Percentiles rank a stretch among this genome's conserved stretches.
Conservation (phyloP, 2,888 invertebrate species). For the Oxytorus armatus region DNA sequence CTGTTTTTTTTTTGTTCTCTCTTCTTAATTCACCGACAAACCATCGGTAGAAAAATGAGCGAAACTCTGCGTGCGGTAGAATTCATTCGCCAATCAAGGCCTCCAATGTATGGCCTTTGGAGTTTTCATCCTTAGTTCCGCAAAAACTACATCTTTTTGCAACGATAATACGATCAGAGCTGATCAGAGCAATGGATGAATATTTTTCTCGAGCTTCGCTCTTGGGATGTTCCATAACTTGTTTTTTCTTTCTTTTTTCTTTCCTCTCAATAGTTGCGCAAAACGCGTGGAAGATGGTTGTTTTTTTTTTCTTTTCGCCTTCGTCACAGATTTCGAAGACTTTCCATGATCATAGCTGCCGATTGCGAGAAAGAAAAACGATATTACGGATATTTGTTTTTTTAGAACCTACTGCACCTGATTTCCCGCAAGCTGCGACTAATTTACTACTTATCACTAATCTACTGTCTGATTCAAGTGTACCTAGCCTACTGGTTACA, state of each 20-base stretch:
- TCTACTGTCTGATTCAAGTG: conserved; percentile 39
- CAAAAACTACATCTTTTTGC: conserved; percentile 5
- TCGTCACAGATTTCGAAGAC: too few relatives aligned
- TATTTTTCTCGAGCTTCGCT: too few relatives aligned
- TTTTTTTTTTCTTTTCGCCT: too few relatives aligned
- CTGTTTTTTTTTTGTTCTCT: not conserved
- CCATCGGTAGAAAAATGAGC: not conserved
- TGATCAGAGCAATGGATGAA: too few relatives aligned
- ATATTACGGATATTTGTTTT: not conserved
- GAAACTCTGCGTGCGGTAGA: not conserved
- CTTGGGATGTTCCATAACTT: too few relatives aligned
- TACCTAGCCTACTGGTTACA: conserved; percentile 49
- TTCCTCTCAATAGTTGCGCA: too few relatives aligned
- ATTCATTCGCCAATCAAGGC: too few relatives aligned
- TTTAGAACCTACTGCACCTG: not conserved
- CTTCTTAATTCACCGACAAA: not conserved
- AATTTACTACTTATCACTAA: not conserved
- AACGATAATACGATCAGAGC: not conserved
- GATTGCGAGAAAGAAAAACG: not conserved
- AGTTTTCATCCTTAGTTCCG: conserved; percentile 5
- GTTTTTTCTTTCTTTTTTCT: too few relatives aligned
- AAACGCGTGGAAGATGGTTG: too few relatives aligned
- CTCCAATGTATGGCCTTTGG: conserved; percentile 33
- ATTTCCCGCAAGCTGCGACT: not conserved
- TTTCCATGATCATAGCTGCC: too few relatives aligned